phyloP scores from a whole-genome alignment of 2,113 vertebrate genomes.

The Melospiza georgiana region DNA sequence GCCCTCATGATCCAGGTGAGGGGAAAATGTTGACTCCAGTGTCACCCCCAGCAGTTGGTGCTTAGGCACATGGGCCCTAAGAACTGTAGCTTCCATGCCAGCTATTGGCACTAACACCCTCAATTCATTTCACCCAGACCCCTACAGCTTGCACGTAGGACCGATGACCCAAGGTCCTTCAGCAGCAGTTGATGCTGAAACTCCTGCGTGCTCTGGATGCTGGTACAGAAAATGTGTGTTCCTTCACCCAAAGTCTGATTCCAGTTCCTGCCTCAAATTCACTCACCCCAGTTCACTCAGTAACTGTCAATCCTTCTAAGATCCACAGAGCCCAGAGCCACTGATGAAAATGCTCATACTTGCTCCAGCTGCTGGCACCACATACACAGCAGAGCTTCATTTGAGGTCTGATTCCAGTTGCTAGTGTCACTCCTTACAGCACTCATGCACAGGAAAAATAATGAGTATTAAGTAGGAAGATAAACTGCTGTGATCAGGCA shows the following conservation, averaged over 20 bases:
- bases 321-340: not conserved
- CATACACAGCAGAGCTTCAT: not conserved
- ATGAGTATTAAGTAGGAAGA: not conserved
- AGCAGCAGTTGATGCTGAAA: not conserved
- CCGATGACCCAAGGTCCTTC: not conserved
- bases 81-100: not conserved
- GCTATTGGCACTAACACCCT: not conserved
- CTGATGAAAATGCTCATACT: not conserved
- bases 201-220: not conserved
- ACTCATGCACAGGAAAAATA: not conserved
- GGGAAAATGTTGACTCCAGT: not conserved
- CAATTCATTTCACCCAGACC: not conserved
- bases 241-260: not conserved
- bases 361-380: not conserved
- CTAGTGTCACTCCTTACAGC: not conserved
- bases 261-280: not conserved
- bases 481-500: not conserved
- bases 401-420: not conserved
- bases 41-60: not conserved
- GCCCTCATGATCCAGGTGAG: not conserved
- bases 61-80: not conserved
- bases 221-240: not conserved
- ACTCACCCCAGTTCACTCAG: not conserved
- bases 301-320: not conserved
- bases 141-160: not conserved